Evolutionary conservation across 2,888 invertebrate genomes (phyloP).

Genomic region (Aphelenchoides bicaudatus): DNA sequence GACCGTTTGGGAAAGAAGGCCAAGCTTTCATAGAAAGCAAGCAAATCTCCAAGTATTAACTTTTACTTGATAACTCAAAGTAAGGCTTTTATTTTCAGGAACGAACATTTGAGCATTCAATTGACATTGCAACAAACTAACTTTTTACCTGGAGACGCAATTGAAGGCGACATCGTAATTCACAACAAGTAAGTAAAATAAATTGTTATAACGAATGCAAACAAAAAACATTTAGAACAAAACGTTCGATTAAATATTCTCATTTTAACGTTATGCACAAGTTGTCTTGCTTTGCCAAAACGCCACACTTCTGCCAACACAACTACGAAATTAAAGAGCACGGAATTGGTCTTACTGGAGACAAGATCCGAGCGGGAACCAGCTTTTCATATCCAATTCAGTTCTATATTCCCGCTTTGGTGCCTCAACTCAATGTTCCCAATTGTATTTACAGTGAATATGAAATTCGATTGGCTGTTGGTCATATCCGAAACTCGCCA

Average conservation of each 20-base stretch:
- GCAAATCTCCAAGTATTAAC: constrained; percentile 1
- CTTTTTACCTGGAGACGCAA: constrained; percentile 34
- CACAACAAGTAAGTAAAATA: constrained; percentile 23
- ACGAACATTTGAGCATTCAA: constrained; percentile 1
- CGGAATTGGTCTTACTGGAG: constrained; percentile 28
- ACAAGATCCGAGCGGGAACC: constrained; percentile 20
- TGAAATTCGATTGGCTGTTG: constrained; percentile 19
- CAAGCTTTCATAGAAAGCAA: neutral
- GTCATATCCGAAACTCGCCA: constrained; percentile 20
- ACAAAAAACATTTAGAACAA: neutral
- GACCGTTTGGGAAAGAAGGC: neutral
- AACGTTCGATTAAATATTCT: constrained; percentile 27
- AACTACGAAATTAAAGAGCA: constrained; percentile 25
- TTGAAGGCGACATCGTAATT: constrained; percentile 27
- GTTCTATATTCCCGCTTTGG: constrained; percentile 29
- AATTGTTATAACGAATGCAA: neutral
- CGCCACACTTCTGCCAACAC: constrained; percentile 20
- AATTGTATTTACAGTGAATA: constrained; percentile 21
- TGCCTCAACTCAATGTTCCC: constrained; percentile 22
- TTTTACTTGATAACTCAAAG: neutral
- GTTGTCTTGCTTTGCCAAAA: constrained; percentile 21
- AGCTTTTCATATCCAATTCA: constrained; percentile 22
- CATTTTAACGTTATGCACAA: constrained; percentile 25
- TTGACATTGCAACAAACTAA: constrained; percentile 16
- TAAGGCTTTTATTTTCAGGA: neutral